Evolutionary conservation across 2,797 vertebrate genomes (phyloP), one percentile per base, ranked within the genome.

Genomic region (Denticeps clupeoides): DNA sequence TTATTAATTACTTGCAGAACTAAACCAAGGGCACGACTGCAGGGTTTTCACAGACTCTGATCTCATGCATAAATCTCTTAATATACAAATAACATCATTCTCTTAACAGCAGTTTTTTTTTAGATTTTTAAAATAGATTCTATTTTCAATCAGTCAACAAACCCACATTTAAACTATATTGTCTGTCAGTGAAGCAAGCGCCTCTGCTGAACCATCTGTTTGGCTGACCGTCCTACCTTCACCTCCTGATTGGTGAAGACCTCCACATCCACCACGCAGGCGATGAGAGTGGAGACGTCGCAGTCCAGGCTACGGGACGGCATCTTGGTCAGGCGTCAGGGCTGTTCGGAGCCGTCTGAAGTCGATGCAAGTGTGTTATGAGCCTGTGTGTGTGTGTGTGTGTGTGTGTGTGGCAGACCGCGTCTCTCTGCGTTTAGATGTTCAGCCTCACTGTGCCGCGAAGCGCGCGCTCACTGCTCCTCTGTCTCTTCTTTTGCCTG

Each of bases 291-390:
- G 61, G 79, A 82, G 64, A 74, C 72, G 70, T 85, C 83, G 74
- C 80, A 83, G 76, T 88, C 85, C 80, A 85, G 78, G 74, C 74
- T 82, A 57, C 74, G 79, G 60, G 83, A 77, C 75, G 85, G 86
- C 87, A 89, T 88, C 63, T 75, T 80, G 74, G 41, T n/a, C n/a
- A n/a, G n/a, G n/a, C 33, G 4, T 29, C 45, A 13, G 24, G 15
- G 21, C 35, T 18, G 7, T 35, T 15, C 13, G 15, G 32, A 16
- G 15, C 32, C 9, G 3, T 23, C 22, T 22, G 23, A 5, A 22
- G 23, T 25, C 18, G 21, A 10, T 38, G 8, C 38, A 38, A 35
- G 32, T 18, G 2, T 35, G 4, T 32, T 4, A 35, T 13, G 16
- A 10, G 16, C 24, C 25, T 24, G 7, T 25, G 24, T 25, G 24